Evolutionary conservation across 1,140 invertebrate genomes (phyloP).

Genomic region (Sycophaga agraensis): DNA sequence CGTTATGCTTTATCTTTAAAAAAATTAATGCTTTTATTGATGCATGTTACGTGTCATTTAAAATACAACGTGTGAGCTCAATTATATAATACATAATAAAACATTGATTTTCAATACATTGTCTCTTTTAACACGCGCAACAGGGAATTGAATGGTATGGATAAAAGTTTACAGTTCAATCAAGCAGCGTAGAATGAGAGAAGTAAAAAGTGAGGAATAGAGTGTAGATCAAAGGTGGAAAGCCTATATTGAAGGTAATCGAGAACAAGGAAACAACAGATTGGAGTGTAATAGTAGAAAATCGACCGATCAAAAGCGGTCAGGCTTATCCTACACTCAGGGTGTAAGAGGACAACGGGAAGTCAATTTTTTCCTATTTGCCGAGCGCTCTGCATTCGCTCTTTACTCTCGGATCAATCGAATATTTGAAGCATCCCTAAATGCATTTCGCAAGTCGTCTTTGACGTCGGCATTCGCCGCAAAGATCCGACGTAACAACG

Average conservation of each 20-base stretch:
- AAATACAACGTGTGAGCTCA: too few species aligned
- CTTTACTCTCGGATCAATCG: background rate
- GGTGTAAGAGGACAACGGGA: background rate
- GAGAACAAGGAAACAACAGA: slow-evolving; percentile 2
- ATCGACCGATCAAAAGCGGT: slow-evolving; percentile 6
- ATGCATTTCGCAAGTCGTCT: slow-evolving; percentile 18
- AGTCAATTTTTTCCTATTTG: slow-evolving; percentile 9
- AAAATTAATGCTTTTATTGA: too few species aligned
- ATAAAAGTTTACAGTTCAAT: too few species aligned
- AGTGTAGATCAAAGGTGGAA: slow-evolving; percentile 12
- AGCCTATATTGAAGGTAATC: background rate
- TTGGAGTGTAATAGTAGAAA: slow-evolving; percentile 1
- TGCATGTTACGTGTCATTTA: too few species aligned
- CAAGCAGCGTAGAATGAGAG: too few species aligned
- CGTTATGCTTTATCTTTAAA: too few species aligned
- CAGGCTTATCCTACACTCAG: background rate
- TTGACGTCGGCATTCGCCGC: slow-evolving; percentile 31
- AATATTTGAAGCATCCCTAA: slow-evolving; percentile 1
- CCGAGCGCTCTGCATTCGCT: background rate
- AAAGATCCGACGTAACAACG: slow-evolving; percentile 43
- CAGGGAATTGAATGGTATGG: too few species aligned
- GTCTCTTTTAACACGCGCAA: too few species aligned
- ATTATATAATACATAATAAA: too few species aligned
- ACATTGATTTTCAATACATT: too few species aligned
- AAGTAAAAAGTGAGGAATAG: too few species aligned